Evolutionary conservation across 1,140 invertebrate species (phyloP).

Genomic region (Pseudoatta argentina): DNA sequence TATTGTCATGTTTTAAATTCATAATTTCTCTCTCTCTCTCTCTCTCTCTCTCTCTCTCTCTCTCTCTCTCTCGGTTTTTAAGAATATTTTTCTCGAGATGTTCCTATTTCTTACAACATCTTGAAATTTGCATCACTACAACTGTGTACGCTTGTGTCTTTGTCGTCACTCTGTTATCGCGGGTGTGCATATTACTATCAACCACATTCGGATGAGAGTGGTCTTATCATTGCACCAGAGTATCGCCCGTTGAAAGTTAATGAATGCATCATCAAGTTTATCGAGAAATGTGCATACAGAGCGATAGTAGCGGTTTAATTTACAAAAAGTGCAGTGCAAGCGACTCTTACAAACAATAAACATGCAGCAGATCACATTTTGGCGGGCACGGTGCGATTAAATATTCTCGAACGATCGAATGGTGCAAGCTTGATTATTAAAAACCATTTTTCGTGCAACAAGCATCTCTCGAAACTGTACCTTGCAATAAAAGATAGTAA

Average conservation of each 20-base stretch:
- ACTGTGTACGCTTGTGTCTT: neutral
- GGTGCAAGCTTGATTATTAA: conserved; percentile 41
- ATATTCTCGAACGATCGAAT: conserved; percentile 28
- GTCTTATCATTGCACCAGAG: conserved; percentile 37
- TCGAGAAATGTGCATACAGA: conserved; percentile 47
- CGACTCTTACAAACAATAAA: conserved; percentile 50
- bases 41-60: neutral
- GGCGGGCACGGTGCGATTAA: conserved; percentile 30
- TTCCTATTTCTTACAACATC: neutral
- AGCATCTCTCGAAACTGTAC: neutral
- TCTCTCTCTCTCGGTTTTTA: neutral
- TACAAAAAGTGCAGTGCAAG: conserved; percentile 40
- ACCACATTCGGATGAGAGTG: conserved; percentile 13
- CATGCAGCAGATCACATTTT: conserved; percentile 9
- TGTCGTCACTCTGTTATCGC: conserved; percentile 52
- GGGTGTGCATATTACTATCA: conserved; percentile 40
- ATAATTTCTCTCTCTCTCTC: neutral
- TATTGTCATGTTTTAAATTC: neutral
- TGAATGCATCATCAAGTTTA: conserved; percentile 65
- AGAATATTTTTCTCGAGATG: neutral
- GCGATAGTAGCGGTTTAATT: conserved; percentile 61
- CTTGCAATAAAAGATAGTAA: neutral
- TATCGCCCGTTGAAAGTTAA: conserved; percentile 49
- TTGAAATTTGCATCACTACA: too few species aligned
- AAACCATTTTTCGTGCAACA: conserved; percentile 21